These are phyloP conservation scores for Tichodroma muraria DNA, from an alignment of 2,113 vertebrate genomes.

Conservation along the genomic window DNA sequence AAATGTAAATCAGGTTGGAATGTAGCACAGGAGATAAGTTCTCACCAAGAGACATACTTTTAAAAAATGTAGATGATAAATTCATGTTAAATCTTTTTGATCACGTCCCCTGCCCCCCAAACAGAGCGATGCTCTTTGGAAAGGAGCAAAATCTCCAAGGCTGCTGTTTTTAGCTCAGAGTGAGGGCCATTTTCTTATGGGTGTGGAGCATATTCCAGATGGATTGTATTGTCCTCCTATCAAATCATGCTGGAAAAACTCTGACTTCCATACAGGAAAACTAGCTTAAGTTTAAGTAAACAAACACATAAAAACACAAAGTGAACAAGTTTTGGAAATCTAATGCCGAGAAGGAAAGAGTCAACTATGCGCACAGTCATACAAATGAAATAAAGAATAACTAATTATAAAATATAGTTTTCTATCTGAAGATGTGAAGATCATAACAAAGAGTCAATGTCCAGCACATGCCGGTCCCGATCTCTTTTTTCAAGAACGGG, in stretches of 20 bases:
- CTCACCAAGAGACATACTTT: slow-evolving; percentile 44
- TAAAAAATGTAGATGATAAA: slow-evolving; percentile 35
- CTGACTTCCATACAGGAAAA: background rate
- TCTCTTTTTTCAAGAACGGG: background rate
- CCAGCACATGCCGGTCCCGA: rapidly evolving
- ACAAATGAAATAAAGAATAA: background rate
- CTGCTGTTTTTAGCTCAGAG: background rate
- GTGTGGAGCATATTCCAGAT: background rate
- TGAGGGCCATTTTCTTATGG: slow-evolving; percentile 19
- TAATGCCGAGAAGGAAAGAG: background rate
- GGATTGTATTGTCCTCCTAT: slow-evolving; percentile 7
- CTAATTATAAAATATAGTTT: background rate
- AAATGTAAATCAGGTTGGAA: slow-evolving; percentile 47
- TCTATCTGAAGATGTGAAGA: background rate
- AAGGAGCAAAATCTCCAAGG: background rate
- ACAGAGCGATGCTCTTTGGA: background rate
- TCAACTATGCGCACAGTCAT: background rate
- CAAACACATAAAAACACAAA: background rate
- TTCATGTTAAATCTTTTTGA: slow-evolving; percentile 36
- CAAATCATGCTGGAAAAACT: background rate
- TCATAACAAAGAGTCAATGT: background rate
- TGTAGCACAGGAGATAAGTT: slow-evolving; percentile 2
- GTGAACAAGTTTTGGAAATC: slow-evolving; percentile 12
- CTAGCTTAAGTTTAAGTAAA: background rate
- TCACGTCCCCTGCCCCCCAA: background rate